These are phyloP conservation scores for Drosophila murphyi DNA, from an alignment of 1,140 invertebrate species.

Conservation along the genomic window DNA sequence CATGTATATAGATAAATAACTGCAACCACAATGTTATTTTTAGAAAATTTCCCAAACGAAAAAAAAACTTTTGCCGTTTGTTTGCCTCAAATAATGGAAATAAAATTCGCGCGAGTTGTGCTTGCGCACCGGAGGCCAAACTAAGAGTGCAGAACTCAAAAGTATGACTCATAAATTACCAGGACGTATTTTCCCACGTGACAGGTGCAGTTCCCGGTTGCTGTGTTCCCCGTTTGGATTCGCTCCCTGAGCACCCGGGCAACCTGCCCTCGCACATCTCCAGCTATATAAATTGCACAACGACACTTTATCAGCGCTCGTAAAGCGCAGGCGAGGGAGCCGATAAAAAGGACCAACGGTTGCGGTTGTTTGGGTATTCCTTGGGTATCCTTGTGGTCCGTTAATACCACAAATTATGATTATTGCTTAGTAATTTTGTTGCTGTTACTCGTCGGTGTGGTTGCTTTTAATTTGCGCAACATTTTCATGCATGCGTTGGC, in stretches of 20 bases:
- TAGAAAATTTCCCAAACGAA: conserved; percentile 16
- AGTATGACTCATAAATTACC: conserved; percentile 78
- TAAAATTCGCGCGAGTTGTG: conserved; percentile 37
- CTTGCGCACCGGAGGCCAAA: conserved; percentile 22
- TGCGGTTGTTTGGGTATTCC: background rate
- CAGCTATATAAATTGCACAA: conserved; percentile 39
- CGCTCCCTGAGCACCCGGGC: conserved; percentile 17
- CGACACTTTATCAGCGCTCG: conserved; percentile 50
- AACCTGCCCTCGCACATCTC: background rate
- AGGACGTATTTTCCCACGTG: conserved; percentile 63
- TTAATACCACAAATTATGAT: conserved; percentile 78
- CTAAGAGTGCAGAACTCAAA: conserved; percentile 50
- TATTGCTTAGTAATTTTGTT: conserved; percentile 73
- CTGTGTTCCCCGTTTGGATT: conserved; percentile 25
- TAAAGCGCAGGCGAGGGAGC: conserved; percentile 27
- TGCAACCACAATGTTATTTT: conserved; percentile 44
- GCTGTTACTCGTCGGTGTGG: conserved; percentile 9
- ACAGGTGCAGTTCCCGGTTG: conserved; percentile 50
- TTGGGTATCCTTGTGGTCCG: conserved; percentile 11
- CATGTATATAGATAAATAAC: background rate
- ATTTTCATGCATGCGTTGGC: conserved; percentile 39
- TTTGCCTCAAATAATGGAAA: conserved; percentile 64
- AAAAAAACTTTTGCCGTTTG: conserved; percentile 64
- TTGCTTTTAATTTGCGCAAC: conserved; percentile 60
- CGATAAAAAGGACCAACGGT: conserved; percentile 9